These are phyloP conservation scores for Spatulosminthurus flaviceps DNA, from an alignment of 2,888 invertebrate species.

Conservation along the genomic window DNA sequence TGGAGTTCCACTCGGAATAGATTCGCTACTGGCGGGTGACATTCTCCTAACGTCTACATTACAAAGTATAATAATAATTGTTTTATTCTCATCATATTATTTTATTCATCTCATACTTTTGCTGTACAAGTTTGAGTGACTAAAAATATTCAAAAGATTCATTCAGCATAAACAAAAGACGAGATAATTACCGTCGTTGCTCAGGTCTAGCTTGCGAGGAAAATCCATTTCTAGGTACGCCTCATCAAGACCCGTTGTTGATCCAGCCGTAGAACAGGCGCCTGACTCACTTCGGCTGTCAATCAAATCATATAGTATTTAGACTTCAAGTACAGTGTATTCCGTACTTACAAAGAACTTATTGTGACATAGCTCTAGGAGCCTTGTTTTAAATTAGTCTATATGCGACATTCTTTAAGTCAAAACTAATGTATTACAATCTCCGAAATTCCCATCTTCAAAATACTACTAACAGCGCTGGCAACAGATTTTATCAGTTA, in stretches of 20 bases:
- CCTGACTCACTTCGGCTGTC: constrained; percentile 60
- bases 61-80: not conserved
- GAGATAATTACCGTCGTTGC: constrained; percentile 58
- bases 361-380: too few relatives aligned
- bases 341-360: not conserved
- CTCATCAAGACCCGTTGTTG: constrained; percentile 60
- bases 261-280: constrained; percentile 59
- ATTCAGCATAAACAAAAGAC: not conserved
- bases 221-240: constrained; percentile 63
- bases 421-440: too few relatives aligned
- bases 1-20: constrained; percentile 82
- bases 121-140: too few relatives aligned
- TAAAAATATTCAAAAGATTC: too few relatives aligned
- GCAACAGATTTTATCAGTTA: not conserved
- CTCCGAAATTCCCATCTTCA: too few relatives aligned
- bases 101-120: too few relatives aligned
- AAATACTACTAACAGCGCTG: not conserved
- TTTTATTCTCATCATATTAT: too few relatives aligned
- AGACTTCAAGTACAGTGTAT: too few relatives aligned
- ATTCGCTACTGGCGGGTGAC: constrained; percentile 77
- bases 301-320: constrained; percentile 27
- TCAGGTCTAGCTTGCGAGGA: constrained; percentile 60
- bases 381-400: not conserved
- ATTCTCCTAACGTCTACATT: constrained; percentile 64
- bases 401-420: too few relatives aligned